Evolutionary conservation across 1,140 invertebrate species (phyloP).

Genomic region (Hycleus cichorii): DNA sequence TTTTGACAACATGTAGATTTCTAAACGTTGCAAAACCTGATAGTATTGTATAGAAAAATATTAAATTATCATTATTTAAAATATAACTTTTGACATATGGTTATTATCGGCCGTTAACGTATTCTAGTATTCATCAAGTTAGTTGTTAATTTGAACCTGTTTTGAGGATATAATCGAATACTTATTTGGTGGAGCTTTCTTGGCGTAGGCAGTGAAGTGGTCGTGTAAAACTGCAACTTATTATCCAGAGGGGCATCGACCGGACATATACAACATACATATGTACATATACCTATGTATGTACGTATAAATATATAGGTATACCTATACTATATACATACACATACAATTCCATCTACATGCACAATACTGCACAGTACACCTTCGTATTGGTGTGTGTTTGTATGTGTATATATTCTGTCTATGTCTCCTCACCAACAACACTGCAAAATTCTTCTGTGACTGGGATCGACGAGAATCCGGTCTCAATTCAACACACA

Average conservation of each 20-base stretch:
- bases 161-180: constrained; percentile 14
- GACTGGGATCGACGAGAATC: constrained; percentile 16
- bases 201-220: constrained; percentile 11
- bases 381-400: constrained; percentile 8
- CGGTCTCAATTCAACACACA: constrained; percentile 9
- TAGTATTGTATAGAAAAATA: too few species aligned
- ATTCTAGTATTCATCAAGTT: not conserved
- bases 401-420: not conserved
- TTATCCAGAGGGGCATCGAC: constrained; percentile 14
- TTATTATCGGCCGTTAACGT: too few species aligned
- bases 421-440: constrained; percentile 10
- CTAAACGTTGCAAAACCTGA: too few species aligned
- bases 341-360: not conserved
- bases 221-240: constrained; percentile 15
- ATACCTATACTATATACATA: too few species aligned
- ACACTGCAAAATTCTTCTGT: constrained; percentile 13
- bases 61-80: too few species aligned
- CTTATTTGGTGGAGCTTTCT: constrained; percentile 14
- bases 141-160: constrained; percentile 11
- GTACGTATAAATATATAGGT: too few species aligned
- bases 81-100: too few species aligned
- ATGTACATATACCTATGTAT: not conserved
- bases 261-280: constrained; percentile 3
- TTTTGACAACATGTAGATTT: too few species aligned
- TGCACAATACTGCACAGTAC: constrained; percentile 13